Evolutionary conservation across 2,113 vertebrate genomes (phyloP).

Genomic region (Silurus glanis): DNA sequence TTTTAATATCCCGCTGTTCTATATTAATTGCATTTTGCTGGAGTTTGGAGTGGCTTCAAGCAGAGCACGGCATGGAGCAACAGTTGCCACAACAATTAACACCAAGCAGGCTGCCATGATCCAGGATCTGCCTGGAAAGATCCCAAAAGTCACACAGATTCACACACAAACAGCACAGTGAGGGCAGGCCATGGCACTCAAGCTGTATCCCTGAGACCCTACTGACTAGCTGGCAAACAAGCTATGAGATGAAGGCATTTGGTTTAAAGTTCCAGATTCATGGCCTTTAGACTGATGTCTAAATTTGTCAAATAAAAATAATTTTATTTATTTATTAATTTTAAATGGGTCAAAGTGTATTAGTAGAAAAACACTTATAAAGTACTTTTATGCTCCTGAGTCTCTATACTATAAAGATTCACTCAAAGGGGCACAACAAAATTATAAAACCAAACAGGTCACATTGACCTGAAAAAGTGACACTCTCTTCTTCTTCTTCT

Average conservation of each 20-base stretch:
- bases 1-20: slow-evolving; percentile 71
- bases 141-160: slow-evolving; percentile 28
- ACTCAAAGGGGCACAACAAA: neutral
- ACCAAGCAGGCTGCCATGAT: slow-evolving; percentile 48
- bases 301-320: neutral
- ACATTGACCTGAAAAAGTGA: neutral
- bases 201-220: slow-evolving; percentile 19
- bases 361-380: neutral
- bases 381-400: neutral
- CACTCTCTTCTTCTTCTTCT: neutral
- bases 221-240: slow-evolving; percentile 22
- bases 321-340: neutral
- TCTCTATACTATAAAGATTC: neutral
- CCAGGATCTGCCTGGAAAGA: slow-evolving; percentile 43
- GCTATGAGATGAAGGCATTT: neutral
- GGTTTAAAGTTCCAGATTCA: neutral
- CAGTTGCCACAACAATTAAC: slow-evolving; percentile 63
- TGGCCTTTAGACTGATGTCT: neutral
- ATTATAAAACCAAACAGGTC: neutral
- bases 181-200: slow-evolving; percentile 17
- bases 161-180: slow-evolving; percentile 28
- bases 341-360: neutral
- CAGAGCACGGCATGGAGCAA: slow-evolving; percentile 59
- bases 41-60: slow-evolving; percentile 61
- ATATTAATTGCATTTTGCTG: slow-evolving; percentile 71